Percentiles rank a stretch among this genome's conserved stretches.
These are phyloP conservation scores for Spatulosminthurus flaviceps DNA, from an alignment of 2,888 invertebrate species.

Conservation along the genomic window DNA sequence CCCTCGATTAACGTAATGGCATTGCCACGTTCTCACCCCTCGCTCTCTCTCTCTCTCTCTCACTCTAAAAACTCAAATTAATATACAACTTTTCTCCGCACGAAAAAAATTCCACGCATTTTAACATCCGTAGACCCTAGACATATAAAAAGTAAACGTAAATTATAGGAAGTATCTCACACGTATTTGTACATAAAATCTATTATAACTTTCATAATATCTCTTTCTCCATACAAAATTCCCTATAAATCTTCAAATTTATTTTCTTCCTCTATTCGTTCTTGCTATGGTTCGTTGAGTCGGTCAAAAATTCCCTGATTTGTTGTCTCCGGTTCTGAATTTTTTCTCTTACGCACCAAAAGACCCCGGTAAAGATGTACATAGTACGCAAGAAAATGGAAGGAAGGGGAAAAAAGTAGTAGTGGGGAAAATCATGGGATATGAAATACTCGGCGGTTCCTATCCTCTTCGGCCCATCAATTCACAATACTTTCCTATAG, in stretches of 20 bases:
- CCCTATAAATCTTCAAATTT: not conserved
- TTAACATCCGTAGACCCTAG: too few species aligned
- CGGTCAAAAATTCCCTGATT: slow-evolving; percentile 32
- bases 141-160: too few species aligned
- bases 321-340: slow-evolving; percentile 15
- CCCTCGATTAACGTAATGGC: slow-evolving; percentile 29
- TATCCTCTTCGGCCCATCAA: not conserved
- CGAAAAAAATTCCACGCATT: too few species aligned
- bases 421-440: not conserved
- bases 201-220: too few species aligned
- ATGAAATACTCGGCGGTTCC: not conserved
- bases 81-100: not conserved
- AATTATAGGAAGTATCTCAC: too few species aligned
- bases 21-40: slow-evolving; percentile 30
- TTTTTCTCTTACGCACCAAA: not conserved
- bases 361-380: not conserved
- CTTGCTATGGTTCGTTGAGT: slow-evolving; percentile 28
- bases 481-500: too few species aligned
- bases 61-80: not conserved
- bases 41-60: not conserved
- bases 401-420: not conserved
- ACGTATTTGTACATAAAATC: too few species aligned
- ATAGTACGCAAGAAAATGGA: not conserved
- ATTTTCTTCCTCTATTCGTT: slow-evolving; percentile 2
- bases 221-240: too few species aligned